Evolutionary conservation across 2,113 vertebrate genomes (phyloP).

Genomic region (Myxocyprinus asiaticus): DNA sequence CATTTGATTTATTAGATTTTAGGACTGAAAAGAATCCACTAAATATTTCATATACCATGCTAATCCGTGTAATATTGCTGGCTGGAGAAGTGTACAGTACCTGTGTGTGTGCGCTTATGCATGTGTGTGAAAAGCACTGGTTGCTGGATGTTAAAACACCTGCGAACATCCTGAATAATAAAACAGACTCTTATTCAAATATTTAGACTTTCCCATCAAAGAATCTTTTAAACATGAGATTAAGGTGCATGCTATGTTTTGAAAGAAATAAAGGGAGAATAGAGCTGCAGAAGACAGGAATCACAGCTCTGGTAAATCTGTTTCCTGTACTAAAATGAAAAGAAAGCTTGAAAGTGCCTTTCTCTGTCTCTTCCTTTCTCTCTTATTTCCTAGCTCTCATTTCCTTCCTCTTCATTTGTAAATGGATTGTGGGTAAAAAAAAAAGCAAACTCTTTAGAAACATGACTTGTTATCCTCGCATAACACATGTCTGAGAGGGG

Average conservation of each 20-base stretch:
- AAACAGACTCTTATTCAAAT: slow-evolving; percentile 96
- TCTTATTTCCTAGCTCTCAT: neutral
- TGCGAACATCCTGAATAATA: slow-evolving; percentile 99
- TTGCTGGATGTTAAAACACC: slow-evolving; percentile 91
- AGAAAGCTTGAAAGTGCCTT: neutral
- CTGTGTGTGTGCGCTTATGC: slow-evolving; percentile 47
- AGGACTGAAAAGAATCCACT: slow-evolving; percentile 80
- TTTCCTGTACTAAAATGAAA: slow-evolving; percentile 23
- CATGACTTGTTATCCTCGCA: slow-evolving; percentile 62
- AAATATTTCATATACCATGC: slow-evolving; percentile 99
- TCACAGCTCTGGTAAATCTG: slow-evolving; percentile 53
- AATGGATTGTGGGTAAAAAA: slow-evolving; percentile 59
- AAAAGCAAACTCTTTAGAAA: slow-evolving; percentile 67
- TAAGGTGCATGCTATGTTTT: slow-evolving; percentile 79
- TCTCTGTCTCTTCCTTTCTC: neutral
- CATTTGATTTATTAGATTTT: slow-evolving; percentile 99
- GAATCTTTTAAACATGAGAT: slow-evolving; percentile 97
- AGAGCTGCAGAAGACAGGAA: slow-evolving; percentile 66
- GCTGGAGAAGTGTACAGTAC: slow-evolving; percentile 52
- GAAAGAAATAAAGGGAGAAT: slow-evolving; percentile 56
- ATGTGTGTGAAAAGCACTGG: slow-evolving; percentile 77
- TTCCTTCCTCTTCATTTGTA: slow-evolving; percentile 42
- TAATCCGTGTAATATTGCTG: slow-evolving; percentile 99
- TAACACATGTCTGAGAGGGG: slow-evolving; percentile 71
- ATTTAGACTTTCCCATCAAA: slow-evolving; percentile 99